Base-by-base conservation (phyloP, 2,797 vertebrate genomes). In the Australoheros facetus region DNA sequence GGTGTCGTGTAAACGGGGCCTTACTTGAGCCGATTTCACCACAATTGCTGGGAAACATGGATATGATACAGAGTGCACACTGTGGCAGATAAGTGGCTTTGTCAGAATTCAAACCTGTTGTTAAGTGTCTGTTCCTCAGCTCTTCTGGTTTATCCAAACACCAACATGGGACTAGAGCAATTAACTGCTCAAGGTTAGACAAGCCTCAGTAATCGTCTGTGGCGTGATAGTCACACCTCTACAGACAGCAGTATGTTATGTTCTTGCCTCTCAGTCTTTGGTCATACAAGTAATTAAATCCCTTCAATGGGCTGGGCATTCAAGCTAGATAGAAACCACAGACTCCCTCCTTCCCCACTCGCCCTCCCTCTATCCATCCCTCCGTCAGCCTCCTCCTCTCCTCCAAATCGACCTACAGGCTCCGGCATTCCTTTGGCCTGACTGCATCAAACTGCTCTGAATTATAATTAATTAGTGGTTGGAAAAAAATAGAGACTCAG, bases 401-500 rank as follows among this genome's bases (percentile, higher is more conserved):
- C 78, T 86, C 90, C 73, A 57, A 87, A 87, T 91, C 80, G 78
- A 74, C 91, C 84, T 42, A 74, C 88, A 90, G 92, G 82, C 94
- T 92, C 84, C 21, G 75, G 87, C 94, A 95, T 96, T 97, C 96
- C 94, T 94, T 92, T 87, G 88, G 93, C 94, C 95, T 96, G 95
- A 96, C 94, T 96, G 94, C 93, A 94, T 95, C 91, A 94, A 94
- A 94, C 92, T 94, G 87, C 56, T 80, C 94, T 94, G 92, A 94
- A 91, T 95, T 96, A 95, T 86, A 93, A 95, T 94, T 96, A 96
- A 97, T 96, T 95, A 96, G 96, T 93, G 96, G 96, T 96, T 48
- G 94, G 95, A 96, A 96, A 96, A 95, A 96, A 95, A 96, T 93
- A 93, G 94, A 89, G 94, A 90, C 94, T 83, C 89, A 88, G 90